Conservation (phyloP, 2,888 invertebrate species). For the Archips crataeganus region DNA sequence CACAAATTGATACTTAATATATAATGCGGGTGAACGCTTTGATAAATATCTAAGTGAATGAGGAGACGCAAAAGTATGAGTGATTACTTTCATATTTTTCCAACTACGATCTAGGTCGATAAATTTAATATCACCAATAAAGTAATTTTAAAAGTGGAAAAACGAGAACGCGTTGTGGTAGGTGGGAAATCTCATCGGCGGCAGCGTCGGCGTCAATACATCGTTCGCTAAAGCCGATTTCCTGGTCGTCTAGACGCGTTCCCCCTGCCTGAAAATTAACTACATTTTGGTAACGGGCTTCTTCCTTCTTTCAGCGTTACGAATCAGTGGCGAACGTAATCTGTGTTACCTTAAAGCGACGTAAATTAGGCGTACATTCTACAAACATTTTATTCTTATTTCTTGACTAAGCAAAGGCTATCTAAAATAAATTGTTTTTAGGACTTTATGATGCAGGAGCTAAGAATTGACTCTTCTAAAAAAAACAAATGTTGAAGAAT, state of each 20-base stretch:
- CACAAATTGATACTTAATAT: too few relatives aligned
- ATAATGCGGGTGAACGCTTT: too few relatives aligned
- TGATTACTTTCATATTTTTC: not conserved
- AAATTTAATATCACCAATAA: not conserved
- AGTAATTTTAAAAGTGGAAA: slow-evolving; percentile 15
- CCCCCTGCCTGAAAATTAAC: slow-evolving; percentile 60
- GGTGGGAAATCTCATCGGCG: slow-evolving; percentile 18
- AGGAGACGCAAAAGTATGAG: not conserved
- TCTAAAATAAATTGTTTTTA: too few relatives aligned
- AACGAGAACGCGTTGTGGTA: slow-evolving; percentile 7
- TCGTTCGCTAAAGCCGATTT: slow-evolving; percentile 67
- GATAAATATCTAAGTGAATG: too few relatives aligned
- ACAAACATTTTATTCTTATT: too few relatives aligned
- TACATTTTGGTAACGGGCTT: slow-evolving; percentile 50
- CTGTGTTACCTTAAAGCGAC: not conserved
- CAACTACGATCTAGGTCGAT: not conserved
- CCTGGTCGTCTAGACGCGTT: slow-evolving; percentile 77
- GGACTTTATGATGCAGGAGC: too few relatives aligned
- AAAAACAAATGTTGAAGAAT: not conserved
- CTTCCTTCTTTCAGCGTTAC: slow-evolving; percentile 13
- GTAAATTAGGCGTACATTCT: not conserved
- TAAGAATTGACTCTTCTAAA: too few relatives aligned
- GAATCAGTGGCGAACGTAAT: not conserved
- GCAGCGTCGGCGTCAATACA: slow-evolving; percentile 21
- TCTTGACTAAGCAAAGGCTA: too few relatives aligned